Percentiles rank a stretch among this genome's conserved stretches.
These are phyloP conservation scores for Smithornis capensis DNA, from an alignment of 2,113 vertebrate species.

Conservation along the genomic window DNA sequence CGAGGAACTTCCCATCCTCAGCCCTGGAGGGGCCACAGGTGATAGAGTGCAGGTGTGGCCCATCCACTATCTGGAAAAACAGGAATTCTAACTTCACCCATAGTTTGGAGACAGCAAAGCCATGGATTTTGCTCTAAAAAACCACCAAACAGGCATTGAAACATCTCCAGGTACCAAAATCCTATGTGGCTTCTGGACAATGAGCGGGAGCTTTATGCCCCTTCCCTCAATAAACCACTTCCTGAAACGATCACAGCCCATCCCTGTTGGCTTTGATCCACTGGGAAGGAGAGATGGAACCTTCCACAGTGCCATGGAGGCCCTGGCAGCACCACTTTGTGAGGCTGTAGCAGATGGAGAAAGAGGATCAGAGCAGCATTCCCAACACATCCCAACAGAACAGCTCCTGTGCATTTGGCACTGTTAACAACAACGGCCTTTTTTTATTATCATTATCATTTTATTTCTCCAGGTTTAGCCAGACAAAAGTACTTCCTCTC, in stretches of 20 bases:
- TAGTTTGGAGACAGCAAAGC: neutral
- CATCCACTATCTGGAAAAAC: too few relatives aligned
- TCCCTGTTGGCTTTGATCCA: neutral
- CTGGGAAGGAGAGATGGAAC: rapidly evolving
- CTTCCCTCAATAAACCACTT: neutral
- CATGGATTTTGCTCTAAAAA: rapidly evolving
- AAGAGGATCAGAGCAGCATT: neutral
- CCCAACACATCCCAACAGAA: neutral
- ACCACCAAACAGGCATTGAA: neutral
- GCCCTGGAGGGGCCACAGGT: neutral
- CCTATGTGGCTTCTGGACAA: neutral
- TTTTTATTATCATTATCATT: neutral
- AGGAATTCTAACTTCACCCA: neutral
- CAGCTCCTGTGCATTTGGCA: neutral
- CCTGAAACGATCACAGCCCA: neutral
- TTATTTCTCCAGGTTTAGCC: neutral
- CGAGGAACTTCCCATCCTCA: rapidly evolving
- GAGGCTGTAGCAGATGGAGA: neutral
- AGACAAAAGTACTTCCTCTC: neutral
- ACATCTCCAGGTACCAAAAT: neutral
- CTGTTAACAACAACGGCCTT: neutral
- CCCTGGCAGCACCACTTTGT: neutral
- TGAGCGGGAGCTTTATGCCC: neutral
- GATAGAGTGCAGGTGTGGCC: neutral
- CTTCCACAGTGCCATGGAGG: neutral